These are phyloP conservation scores for Tipula lateralis DNA, from an alignment of 2,888 invertebrate genomes.

Conservation along the genomic window DNA sequence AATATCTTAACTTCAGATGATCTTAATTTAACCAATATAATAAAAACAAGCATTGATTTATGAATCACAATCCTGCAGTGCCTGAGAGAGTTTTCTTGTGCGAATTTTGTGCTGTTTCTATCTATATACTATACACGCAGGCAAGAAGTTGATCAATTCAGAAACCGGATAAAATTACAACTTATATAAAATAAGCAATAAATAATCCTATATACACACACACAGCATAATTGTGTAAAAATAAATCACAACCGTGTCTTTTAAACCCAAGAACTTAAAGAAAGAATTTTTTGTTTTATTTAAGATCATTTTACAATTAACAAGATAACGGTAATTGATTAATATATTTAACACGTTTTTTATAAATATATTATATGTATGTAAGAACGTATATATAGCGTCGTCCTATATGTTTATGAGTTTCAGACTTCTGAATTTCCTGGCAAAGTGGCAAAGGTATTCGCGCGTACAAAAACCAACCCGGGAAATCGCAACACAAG, in stretches of 20 bases:
- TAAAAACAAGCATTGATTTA: not conserved
- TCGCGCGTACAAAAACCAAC: not conserved
- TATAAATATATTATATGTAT: not conserved
- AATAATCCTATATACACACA: not conserved
- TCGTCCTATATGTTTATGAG: not conserved
- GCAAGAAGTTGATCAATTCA: not conserved
- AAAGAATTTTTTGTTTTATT: not conserved
- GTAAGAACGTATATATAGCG: not conserved
- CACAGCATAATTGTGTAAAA: no score
- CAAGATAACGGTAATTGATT: slow-evolving; percentile 19
- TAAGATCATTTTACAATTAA: slow-evolving; percentile 24
- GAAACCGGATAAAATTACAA: not conserved
- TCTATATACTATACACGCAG: no score
- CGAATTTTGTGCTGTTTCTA: no score
- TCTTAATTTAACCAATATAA: not conserved
- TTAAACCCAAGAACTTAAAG: not conserved
- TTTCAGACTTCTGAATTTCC: not conserved
- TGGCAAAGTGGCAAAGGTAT: no score
- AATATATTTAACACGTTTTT: slow-evolving; percentile 6
- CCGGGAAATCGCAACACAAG: not conserved
- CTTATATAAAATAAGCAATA: not conserved
- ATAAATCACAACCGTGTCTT: not conserved
- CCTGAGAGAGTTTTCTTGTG: no score
- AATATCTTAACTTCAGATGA: not conserved
- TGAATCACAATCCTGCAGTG: not conserved